Evolutionary conservation across 2,113 vertebrate genomes (phyloP), one percentile per base, ranked within the genome.

Genomic region (Aptenodytes forsteri): DNA sequence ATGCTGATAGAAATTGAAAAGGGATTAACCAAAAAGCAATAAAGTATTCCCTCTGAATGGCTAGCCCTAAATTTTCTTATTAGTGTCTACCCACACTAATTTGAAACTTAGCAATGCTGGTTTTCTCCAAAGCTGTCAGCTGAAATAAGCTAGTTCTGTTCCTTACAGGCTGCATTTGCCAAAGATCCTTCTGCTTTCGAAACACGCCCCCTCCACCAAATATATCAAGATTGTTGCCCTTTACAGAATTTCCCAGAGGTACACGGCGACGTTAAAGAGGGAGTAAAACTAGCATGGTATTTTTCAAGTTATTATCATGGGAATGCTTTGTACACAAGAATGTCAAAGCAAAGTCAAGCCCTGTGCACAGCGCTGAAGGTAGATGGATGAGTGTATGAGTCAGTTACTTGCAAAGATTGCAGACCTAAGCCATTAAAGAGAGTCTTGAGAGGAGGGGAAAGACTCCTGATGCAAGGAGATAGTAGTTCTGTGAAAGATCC

Each of bases 1-100:
- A 52, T 12, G 67, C 64, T 94, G 85, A 97, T 90, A 90, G 90
- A 95, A 94, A 90, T 10, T 96, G 94, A 92, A 95, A 95, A 91
- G 67, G 75, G 79, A 95, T 94, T 97, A 94, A 96, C 85, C 44
- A 87, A 93, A 96, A 70, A 65, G 76, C 71, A 95, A 93, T 86
- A 91, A 96, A 94, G 75, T 93, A 62, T 73, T 90, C 66, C 58
- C 54, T 73, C 82, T 32, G 4, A 96, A 92, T n/a, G 54, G 55
- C 83, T 85, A 81, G 92, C 89, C 66, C 55, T 88, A 80, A 36
- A 87, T 96, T 96, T 97, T 94, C 89, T 80, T 96, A 83, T 93
- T 95, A 93, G 56, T 82, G 90, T 91, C 92, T 93, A 95, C 89
- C 65, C 89, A 92, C 65, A 44, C 96, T 89, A 89, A 91, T 82